Evolutionary conservation across 2,888 invertebrate genomes (phyloP).

Genomic region (Diadromus collaris): DNA sequence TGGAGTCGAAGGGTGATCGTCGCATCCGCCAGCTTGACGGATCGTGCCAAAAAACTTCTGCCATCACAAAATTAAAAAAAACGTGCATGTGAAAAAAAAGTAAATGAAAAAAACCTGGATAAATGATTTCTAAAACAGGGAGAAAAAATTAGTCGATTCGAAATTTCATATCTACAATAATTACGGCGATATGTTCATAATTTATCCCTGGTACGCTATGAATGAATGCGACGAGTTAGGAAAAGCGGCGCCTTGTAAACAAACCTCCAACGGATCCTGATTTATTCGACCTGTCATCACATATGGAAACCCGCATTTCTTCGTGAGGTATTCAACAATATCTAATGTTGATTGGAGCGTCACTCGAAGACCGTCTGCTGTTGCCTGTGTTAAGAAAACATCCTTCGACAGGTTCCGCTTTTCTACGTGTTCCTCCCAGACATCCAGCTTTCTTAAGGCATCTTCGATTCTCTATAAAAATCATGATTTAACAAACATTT

Average conservation of each 20-base stretch:
- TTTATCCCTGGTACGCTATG: too few relatives aligned
- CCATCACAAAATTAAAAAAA: too few relatives aligned
- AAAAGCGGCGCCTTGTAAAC: not conserved
- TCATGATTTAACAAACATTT: too few relatives aligned
- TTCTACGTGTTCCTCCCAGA: slow-evolving; percentile 56
- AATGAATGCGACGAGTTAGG: too few relatives aligned
- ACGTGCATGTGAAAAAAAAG: not conserved
- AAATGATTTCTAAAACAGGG: too few relatives aligned
- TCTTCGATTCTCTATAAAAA: slow-evolving; percentile 46
- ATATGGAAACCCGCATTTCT: not conserved
- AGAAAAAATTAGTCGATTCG: too few relatives aligned
- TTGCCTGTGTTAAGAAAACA: slow-evolving; percentile 51
- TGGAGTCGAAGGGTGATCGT: not conserved
- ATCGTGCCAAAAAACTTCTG: not conserved
- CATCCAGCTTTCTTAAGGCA: slow-evolving; percentile 49
- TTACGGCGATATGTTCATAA: too few relatives aligned
- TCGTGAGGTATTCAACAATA: not conserved
- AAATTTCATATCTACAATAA: too few relatives aligned
- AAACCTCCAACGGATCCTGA: slow-evolving; percentile 56
- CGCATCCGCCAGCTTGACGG: not conserved
- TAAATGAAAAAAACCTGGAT: not conserved
- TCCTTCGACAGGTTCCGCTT: slow-evolving; percentile 40
- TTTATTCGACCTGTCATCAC: slow-evolving; percentile 54
- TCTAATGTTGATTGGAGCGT: slow-evolving; percentile 21
- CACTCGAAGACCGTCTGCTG: slow-evolving; percentile 44